These are phyloP conservation scores for Scaptomyza pallida DNA, from an alignment of 1,140 invertebrate species.

Conservation along the genomic window DNA sequence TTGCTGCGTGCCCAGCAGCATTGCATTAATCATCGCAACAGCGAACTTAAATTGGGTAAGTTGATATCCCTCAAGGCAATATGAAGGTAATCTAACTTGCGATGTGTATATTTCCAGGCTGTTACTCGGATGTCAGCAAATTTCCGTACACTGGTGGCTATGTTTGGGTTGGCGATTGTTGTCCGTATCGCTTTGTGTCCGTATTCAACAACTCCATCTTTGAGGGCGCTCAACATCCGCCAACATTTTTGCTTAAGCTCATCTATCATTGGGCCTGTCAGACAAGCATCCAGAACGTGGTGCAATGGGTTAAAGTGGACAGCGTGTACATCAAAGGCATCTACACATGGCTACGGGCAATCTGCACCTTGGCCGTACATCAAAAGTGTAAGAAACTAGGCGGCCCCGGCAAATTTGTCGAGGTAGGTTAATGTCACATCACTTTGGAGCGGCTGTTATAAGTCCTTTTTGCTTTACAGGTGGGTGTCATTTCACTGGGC, in stretches of 20 bases:
- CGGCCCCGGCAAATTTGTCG: slow-evolving; percentile 87
- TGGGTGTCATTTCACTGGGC: slow-evolving; percentile 94
- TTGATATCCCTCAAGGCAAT: no score
- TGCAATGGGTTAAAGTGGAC: slow-evolving; percentile 94
- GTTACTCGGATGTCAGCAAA: slow-evolving; percentile 92
- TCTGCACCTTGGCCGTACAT: slow-evolving; percentile 91
- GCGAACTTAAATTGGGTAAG: slow-evolving; percentile 89
- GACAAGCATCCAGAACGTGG: slow-evolving; percentile 93
- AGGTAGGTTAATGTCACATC: slow-evolving; percentile 77
- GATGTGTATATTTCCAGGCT: slow-evolving; percentile 84
- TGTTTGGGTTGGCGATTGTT: slow-evolving; percentile 94
- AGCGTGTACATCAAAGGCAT: slow-evolving; percentile 91
- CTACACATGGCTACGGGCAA: slow-evolving; percentile 90
- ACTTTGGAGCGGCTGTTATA: neutral
- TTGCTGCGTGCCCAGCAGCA: slow-evolving; percentile 91
- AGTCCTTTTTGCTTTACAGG: slow-evolving; percentile 50
- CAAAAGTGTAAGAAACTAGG: slow-evolving; percentile 90
- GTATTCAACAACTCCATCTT: slow-evolving; percentile 94
- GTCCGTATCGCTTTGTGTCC: slow-evolving; percentile 91
- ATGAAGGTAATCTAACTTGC: neutral
- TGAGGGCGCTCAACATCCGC: slow-evolving; percentile 91
- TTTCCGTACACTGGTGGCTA: slow-evolving; percentile 94
- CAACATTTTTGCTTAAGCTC: slow-evolving; percentile 91
- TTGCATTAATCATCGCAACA: slow-evolving; percentile 87
- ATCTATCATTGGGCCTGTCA: slow-evolving; percentile 96